phyloP scores from a whole-genome alignment of 2,797 vertebrate genomes.

The Enteromius thamalakanensis region DNA sequence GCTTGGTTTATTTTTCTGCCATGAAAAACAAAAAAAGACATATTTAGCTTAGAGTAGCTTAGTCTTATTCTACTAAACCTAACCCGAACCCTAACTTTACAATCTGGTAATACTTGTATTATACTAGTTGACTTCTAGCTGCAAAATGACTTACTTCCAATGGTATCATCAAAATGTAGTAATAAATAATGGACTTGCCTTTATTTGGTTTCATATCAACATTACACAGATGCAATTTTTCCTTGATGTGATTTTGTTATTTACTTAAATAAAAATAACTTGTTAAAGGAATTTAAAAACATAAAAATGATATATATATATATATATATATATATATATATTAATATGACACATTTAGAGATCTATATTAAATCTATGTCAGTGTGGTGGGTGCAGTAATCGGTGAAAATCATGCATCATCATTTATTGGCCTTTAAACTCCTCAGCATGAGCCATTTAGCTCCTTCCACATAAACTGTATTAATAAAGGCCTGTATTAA shows the following conservation, averaged over 20 bases:
- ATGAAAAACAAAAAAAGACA: neutral
- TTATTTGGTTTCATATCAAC: slow-evolving; percentile 3
- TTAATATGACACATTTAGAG: slow-evolving; percentile 52
- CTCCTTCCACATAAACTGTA: slow-evolving; percentile 61
- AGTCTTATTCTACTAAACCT: neutral
- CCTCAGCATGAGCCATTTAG: slow-evolving; percentile 61
- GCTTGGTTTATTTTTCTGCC: neutral
- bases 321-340: neutral
- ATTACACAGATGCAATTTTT: neutral
- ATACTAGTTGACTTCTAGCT: neutral
- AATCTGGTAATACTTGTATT: neutral
- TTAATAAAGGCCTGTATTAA: slow-evolving; percentile 41
- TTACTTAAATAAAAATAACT: neutral
- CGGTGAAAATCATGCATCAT: slow-evolving; percentile 60
- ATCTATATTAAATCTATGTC: slow-evolving; percentile 47
- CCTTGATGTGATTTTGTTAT: slow-evolving; percentile 26
- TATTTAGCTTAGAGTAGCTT: neutral
- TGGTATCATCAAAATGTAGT: neutral
- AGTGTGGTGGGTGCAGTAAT: slow-evolving; percentile 32
- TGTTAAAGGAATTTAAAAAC: neutral
- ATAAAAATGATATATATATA: neutral
- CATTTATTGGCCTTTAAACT: slow-evolving; percentile 67
- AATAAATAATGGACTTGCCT: neutral
- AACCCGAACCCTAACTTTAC: neutral
- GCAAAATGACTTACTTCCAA: neutral